Base-by-base conservation (phyloP, 1,140 invertebrate species). In the Episyrphus balteatus region DNA sequence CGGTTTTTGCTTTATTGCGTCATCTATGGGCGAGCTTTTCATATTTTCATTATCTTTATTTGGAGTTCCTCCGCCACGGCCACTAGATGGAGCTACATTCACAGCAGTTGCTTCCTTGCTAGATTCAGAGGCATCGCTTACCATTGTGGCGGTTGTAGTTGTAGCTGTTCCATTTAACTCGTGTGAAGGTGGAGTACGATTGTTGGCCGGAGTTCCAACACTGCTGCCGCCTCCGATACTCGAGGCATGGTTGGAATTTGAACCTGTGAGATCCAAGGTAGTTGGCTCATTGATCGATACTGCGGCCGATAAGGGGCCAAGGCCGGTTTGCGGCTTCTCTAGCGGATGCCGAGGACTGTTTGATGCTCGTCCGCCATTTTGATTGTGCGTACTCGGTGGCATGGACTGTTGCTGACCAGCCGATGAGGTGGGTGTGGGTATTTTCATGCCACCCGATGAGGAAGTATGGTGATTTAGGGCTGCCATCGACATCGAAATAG, bases 231-330 rank as follows among this genome's bases (percentile, higher is more conserved):
- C n/a, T 30, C 32, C 15, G 8, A 37, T n/a, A 32, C 55, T 66
- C 42, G 60, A 60, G 8, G 58, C 50, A 12, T 64, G 62, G 33
- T 66, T 66, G 11, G 63, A 66, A 38, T 66, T 64, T 19, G 61
- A 62, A 12, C 63, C 63, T 11, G 63, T 66, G 15, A 66, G 30
- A 48, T 66, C 63, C n/a, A 66, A 44, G 6, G 63, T 66, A 14
- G 63, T 42, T 13, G 63, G 59, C 13, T 66, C 63, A 17, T 65
- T 58, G 12, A 51, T 62, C 18, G 11, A 40, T 31, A 15, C n/a
- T 18, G 41, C 30, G 2, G 21, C n/a, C 11, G 44, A 31, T 2
- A 36, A n/a, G 11, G 14, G 9, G 17, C 33, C 3, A 48, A 31
- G 12, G 21, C 37, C 8, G 59, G 38, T 19, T 37, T 1, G 51